Percentiles rank a stretch among this genome's conserved stretches.
Evolutionary conservation across 2,113 vertebrate genomes (phyloP).

Genomic region (Hypanus sabinus): DNA sequence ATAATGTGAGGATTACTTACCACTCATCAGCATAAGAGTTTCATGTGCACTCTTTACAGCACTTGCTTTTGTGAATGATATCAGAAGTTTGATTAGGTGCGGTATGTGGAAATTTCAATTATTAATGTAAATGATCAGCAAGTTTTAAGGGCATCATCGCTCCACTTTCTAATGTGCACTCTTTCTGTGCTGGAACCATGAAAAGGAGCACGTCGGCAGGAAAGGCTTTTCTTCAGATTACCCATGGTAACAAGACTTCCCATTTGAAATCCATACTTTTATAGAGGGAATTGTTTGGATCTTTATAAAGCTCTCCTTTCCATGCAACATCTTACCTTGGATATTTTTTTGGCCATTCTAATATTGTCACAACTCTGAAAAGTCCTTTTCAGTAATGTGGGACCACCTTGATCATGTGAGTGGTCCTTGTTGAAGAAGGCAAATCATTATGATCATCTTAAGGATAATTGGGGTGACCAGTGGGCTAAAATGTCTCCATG

Average conservation of each 20-base stretch:
- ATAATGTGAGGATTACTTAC: neutral
- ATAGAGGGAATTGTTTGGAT: neutral
- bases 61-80: neutral
- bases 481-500: too few species aligned
- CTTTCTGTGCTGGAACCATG: neutral
- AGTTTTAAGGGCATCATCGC: neutral
- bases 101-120: neutral
- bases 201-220: neutral
- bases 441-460: too few species aligned
- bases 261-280: neutral
- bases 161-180: neutral
- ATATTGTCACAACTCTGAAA: too few species aligned
- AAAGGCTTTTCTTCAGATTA: neutral
- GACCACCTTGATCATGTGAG: too few species aligned
- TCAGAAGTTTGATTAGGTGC: neutral
- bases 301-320: neutral
- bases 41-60: neutral
- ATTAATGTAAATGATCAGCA: neutral
- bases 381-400: too few species aligned
- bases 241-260: neutral
- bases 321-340: too few species aligned
- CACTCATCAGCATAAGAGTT: neutral
- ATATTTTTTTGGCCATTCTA: too few species aligned
- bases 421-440: too few species aligned
- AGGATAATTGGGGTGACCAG: too few species aligned